phyloP scores from a whole-genome alignment of 30 jellyfish, hydroid and myxozoan genomes.

The Aurelia aurita region DNA sequence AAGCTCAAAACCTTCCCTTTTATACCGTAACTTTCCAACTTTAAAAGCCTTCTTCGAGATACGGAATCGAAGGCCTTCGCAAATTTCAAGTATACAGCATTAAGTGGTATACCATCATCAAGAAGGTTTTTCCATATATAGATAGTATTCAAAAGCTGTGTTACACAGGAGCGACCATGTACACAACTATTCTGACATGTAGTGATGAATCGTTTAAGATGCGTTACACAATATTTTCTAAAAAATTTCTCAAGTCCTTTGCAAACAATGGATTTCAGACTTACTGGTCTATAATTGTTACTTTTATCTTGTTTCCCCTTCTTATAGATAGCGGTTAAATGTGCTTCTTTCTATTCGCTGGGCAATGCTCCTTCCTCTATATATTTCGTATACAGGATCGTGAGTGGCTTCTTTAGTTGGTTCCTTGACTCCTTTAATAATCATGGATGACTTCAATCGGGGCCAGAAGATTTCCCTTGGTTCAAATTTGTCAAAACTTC shows the following conservation, averaged over 20 bases:
- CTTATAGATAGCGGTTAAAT: conserved; percentile 39
- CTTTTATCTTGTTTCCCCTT: conserved; percentile 25
- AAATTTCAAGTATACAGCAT: too few relatives aligned
- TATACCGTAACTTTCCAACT: too few relatives aligned
- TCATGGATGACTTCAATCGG: conserved; percentile 7
- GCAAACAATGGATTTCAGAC: conserved; percentile 43
- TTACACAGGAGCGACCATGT: too few relatives aligned
- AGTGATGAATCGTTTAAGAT: too few relatives aligned
- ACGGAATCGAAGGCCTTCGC: too few relatives aligned
- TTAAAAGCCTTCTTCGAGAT: too few relatives aligned
- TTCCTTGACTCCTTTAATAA: conserved; percentile 21
- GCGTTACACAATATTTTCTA: conserved; percentile 1
- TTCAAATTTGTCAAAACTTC: conserved; percentile 10
- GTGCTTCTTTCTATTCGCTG: too few relatives aligned
- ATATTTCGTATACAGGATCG: conserved; percentile 16
- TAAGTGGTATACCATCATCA: too few relatives aligned
- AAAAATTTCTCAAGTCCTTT: conserved; percentile 10
- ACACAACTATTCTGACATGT: too few relatives aligned
- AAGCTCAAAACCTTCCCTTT: too few relatives aligned
- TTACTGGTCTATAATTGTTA: conserved; percentile 35
- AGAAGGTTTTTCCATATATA: too few relatives aligned
- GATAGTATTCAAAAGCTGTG: too few relatives aligned
- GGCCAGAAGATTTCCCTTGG: conserved; percentile 13
- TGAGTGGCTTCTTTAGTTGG: conserved; percentile 32
- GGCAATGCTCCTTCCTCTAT: conserved; percentile 28